Conservation (phyloP, 64 coral and sea anemone species). For the Stichodactyla helianthus region DNA sequence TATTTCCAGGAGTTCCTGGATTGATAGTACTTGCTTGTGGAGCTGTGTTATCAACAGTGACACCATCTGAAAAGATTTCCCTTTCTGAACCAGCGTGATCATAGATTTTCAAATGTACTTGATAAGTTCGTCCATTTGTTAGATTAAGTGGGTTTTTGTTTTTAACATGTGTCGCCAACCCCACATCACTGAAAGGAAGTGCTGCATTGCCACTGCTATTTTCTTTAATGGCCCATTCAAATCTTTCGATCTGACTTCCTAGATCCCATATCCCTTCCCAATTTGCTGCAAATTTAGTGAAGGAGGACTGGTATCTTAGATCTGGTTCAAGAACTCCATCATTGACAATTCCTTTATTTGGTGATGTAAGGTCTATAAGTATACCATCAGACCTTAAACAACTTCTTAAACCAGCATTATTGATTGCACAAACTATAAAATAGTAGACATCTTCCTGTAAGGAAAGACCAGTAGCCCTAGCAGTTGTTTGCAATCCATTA, state of each 20-base stretch:
- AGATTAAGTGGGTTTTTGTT: conserved; percentile 46
- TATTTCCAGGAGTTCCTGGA: conserved; percentile 29
- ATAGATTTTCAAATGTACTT: conserved; percentile 56
- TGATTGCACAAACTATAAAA: conserved; percentile 81
- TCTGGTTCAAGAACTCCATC: conserved; percentile 93
- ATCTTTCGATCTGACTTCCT: conserved; percentile 67
- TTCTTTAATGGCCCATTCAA: conserved; percentile 84
- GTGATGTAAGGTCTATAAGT: conserved; percentile 64
- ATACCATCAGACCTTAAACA: conserved; percentile 83
- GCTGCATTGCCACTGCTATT: conserved; percentile 43
- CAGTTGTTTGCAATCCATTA: conserved; percentile 33
- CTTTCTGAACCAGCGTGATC: conserved; percentile 68
- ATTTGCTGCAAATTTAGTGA: conserved; percentile 69
- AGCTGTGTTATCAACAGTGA: conserved; percentile 63
- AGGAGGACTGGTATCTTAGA: conserved; percentile 67
- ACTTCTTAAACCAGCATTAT: conserved; percentile 65
- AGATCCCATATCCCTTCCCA: conserved; percentile 97
- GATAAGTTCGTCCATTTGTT: conserved; percentile 61
- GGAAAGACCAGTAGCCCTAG: conserved; percentile 40
- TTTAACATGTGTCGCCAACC: conserved; percentile 81
- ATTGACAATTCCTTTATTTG: conserved; percentile 79
- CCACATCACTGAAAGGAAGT: conserved; percentile 55
- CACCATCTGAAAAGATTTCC: conserved; percentile 72
- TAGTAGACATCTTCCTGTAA: conserved; percentile 82
- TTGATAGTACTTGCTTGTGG: conserved; percentile 48